A percentile compares a stretch with the other conserved stretches of the same genome.
phyloP scores from a whole-genome alignment of 2,113 vertebrate species.

The Mellivora capensis region DNA sequence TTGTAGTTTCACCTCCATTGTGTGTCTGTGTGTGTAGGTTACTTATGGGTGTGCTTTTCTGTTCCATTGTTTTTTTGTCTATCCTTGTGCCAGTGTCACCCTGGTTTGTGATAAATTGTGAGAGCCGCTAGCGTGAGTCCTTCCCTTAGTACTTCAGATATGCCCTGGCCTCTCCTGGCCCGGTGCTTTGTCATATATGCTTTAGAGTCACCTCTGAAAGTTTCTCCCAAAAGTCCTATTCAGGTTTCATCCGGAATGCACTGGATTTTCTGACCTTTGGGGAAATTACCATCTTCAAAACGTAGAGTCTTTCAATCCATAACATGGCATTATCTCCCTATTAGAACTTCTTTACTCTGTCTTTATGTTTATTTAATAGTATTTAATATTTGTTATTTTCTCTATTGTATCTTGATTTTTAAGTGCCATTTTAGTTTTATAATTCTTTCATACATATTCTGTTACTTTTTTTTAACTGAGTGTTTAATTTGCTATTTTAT shows the following conservation, averaged over 20 bases:
- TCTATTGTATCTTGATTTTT: neutral
- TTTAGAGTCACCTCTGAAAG: neutral
- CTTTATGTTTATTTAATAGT: neutral
- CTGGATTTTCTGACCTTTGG: neutral
- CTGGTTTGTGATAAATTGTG: neutral
- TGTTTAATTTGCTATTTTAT: neutral
- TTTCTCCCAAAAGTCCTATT: neutral
- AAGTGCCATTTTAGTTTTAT: neutral
- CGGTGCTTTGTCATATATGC: neutral
- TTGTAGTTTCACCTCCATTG: neutral
- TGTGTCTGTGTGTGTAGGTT: neutral
- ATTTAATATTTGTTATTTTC: neutral
- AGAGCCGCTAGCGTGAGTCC: neutral
- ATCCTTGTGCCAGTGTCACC: accelerated
- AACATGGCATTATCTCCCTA: neutral
- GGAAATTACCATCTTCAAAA: neutral
- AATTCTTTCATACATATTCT: neutral
- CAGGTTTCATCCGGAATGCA: neutral
- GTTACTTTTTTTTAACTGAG: neutral
- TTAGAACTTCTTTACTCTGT: neutral
- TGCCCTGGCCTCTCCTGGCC: neutral
- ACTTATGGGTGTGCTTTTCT: neutral
- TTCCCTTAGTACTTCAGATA: neutral
- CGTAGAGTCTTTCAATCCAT: accelerated
- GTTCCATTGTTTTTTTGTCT: neutral